phyloP scores from a whole-genome alignment of 35 echinoderm and acorn worm species.

The Diadema setosum region DNA sequence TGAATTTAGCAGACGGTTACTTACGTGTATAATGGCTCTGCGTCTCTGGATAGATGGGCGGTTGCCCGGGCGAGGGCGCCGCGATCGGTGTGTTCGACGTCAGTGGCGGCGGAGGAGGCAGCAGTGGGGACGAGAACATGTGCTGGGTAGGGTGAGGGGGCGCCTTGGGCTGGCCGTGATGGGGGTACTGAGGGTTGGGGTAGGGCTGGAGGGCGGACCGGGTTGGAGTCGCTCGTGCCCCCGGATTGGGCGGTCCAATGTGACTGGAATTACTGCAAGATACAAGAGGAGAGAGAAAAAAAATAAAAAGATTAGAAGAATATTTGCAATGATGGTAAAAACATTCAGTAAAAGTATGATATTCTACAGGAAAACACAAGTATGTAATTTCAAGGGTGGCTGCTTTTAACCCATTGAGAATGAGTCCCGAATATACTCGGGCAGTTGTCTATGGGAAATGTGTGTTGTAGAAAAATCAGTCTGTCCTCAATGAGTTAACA shows the following conservation, averaged over 20 bases:
- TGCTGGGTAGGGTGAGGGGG: not conserved
- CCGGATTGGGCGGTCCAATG: not conserved
- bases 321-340: too few species aligned
- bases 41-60: not conserved
- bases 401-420: too few species aligned
- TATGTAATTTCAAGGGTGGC: too few species aligned
- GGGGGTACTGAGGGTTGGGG: not conserved
- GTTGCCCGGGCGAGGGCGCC: not conserved
- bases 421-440: too few species aligned
- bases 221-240: not conserved
- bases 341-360: too few species aligned
- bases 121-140: slow-evolving; percentile 48
- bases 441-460: too few species aligned
- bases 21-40: slow-evolving; percentile 21
- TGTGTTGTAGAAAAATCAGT: too few species aligned
- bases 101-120: slow-evolving; percentile 61
- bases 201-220: not conserved
- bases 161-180: not conserved
- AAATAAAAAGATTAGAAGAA: too few species aligned
- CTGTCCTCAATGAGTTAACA: too few species aligned
- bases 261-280: not conserved
- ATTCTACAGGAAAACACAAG: too few species aligned
- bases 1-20: too few species aligned
- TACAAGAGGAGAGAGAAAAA: not conserved
- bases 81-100: slow-evolving; percentile 40